Evolutionary conservation across 1,140 invertebrate species (phyloP).

Genomic region (Anadara kagoshimensis): DNA sequence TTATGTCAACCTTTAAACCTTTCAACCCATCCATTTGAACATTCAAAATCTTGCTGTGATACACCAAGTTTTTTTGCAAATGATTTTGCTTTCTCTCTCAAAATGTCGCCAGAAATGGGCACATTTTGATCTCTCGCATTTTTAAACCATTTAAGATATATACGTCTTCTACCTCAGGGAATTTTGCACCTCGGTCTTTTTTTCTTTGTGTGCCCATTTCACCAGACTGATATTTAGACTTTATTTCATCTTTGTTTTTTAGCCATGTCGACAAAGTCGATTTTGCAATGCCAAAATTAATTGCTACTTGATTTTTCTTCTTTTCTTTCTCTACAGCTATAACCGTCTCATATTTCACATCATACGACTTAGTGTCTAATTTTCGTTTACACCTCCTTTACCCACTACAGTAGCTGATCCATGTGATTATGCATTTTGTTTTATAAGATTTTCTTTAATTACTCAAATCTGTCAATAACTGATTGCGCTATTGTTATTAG

Average conservation of each 20-base stretch:
- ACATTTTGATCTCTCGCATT: conserved; percentile 5
- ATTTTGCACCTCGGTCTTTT: conserved; percentile 6
- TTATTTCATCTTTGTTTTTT: conserved; percentile 22
- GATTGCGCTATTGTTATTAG: too few relatives aligned
- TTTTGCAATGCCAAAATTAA: conserved; percentile 21
- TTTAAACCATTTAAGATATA: conserved; percentile 7
- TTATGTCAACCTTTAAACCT: conserved; percentile 16
- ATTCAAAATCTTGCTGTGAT: conserved; percentile 1
- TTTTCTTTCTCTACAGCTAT: conserved; percentile 22
- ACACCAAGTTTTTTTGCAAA: neutral
- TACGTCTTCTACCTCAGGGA: conserved; percentile 15
- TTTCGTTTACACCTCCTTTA: conserved; percentile 3
- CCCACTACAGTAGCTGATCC: neutral
- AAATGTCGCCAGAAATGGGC: conserved; percentile 13
- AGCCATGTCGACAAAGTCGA: conserved; percentile 15
- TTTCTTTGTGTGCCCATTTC: conserved; percentile 10
- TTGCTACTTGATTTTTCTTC: conserved; percentile 13
- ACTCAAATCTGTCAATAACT: too few relatives aligned
- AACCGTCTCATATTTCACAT: conserved; percentile 18
- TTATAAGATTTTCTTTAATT: too few relatives aligned
- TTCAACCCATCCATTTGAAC: conserved; percentile 2
- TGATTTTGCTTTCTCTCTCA: conserved; percentile 2
- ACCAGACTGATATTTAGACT: conserved; percentile 9
- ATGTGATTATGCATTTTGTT: too few relatives aligned
- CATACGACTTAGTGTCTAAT: conserved; percentile 6